These are phyloP conservation scores for cattle (Bos taurus) DNA, from an alignment of 2,113 vertebrate genomes.

Conservation along the genomic window DNA sequence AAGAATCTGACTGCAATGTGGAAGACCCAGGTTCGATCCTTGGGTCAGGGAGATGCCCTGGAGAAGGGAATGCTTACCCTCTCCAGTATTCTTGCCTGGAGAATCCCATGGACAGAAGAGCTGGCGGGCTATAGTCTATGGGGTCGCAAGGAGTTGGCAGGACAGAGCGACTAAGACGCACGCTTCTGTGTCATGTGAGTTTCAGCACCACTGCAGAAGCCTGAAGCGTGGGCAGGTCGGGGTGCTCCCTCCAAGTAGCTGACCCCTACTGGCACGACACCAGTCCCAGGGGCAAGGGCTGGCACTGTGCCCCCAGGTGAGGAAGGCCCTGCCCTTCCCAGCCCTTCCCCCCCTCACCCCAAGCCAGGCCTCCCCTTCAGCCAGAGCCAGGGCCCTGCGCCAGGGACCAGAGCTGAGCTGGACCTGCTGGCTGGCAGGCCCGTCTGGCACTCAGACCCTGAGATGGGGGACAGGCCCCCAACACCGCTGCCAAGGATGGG, in stretches of 20 bases:
- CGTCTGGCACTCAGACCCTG: background rate
- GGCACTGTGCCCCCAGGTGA: no score
- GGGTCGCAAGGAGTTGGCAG: background rate
- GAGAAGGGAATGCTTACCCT: background rate
- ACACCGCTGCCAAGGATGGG: background rate
- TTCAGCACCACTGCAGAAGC: background rate
- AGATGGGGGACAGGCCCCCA: no score
- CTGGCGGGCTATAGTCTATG: background rate
- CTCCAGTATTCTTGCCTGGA: background rate
- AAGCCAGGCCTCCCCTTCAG: background rate
- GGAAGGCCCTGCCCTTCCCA: background rate
- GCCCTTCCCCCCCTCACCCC: background rate
- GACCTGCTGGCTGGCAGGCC: background rate
- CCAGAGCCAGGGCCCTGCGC: background rate
- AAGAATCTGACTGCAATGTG: background rate
- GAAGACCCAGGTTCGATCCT: background rate
- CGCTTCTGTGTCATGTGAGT: accelerated
- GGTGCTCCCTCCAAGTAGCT: background rate
- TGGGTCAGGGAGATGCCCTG: background rate
- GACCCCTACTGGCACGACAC: accelerated
- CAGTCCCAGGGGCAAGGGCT: background rate
- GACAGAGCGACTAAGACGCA: background rate
- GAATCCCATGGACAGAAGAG: background rate
- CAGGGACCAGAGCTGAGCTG: background rate
- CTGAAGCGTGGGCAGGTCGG: accelerated